Evolutionary conservation across 2,888 invertebrate species (phyloP).

Genomic region (Petrolisthes cinctipes): DNA sequence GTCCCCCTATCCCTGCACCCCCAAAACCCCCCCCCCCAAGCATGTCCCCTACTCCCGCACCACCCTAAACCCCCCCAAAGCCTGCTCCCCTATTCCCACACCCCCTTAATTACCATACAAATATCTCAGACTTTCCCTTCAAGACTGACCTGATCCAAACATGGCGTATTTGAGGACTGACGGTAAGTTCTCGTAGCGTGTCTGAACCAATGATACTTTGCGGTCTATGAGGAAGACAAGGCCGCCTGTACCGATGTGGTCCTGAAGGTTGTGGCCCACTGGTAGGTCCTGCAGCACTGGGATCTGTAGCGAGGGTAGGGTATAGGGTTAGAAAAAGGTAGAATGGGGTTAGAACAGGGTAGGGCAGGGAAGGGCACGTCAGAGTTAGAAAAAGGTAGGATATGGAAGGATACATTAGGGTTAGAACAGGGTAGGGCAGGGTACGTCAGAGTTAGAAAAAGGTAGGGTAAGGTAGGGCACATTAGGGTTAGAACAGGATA

Average conservation of each 20-base stretch:
- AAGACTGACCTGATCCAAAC: slow-evolving; percentile 73
- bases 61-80: too few species aligned
- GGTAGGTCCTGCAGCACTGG: slow-evolving; percentile 84
- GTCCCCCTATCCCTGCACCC: too few species aligned
- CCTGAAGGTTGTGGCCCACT: slow-evolving; percentile 89
- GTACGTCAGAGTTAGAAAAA: not conserved
- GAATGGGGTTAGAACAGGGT: too few species aligned
- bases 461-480: not conserved
- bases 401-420: not conserved
- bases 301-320: slow-evolving; percentile 72
- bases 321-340: not conserved
- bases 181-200: slow-evolving; percentile 82
- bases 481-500: not conserved
- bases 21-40: too few species aligned
- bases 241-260: slow-evolving; percentile 89
- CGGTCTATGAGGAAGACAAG: slow-evolving; percentile 85
- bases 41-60: too few species aligned
- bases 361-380: too few species aligned
- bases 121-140: not conserved
- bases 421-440: not conserved
- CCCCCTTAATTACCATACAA: not conserved
- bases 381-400: not conserved
- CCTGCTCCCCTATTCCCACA: too few species aligned
- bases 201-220: slow-evolving; percentile 83
- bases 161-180: slow-evolving; percentile 86